A percentile compares a stretch with the other conserved stretches of the same genome.
These are phyloP conservation scores for Drosophila navojoa DNA, from an alignment of 1,140 invertebrate genomes.

Conservation along the genomic window DNA sequence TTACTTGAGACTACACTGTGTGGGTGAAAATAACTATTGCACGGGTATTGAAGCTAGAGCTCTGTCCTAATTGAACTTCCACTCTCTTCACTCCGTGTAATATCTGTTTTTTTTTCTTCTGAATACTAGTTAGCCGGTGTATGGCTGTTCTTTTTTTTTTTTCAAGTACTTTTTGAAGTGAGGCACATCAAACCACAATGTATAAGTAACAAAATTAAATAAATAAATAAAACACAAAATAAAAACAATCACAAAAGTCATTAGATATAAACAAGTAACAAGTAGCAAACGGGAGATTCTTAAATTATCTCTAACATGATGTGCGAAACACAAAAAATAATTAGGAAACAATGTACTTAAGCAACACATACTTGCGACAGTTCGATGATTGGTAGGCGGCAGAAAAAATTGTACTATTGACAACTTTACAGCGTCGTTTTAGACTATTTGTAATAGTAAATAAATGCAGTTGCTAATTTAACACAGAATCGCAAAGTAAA, in stretches of 20 bases:
- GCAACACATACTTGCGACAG: slow-evolving; percentile 44
- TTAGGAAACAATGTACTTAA: slow-evolving; percentile 27
- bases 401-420: slow-evolving; percentile 16
- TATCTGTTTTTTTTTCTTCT: not conserved
- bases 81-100: not conserved
- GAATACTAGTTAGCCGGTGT: not conserved
- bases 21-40: not conserved
- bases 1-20: no score
- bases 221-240: slow-evolving; percentile 2
- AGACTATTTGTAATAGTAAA: not conserved
- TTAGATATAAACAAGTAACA: not conserved
- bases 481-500: slow-evolving; percentile 28
- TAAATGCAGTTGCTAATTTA: slow-evolving; percentile 8
- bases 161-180: not conserved
- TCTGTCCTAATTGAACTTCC: not conserved
- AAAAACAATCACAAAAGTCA: slow-evolving; percentile 13
- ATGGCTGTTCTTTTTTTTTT: not conserved
- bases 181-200: slow-evolving; percentile 10
- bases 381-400: slow-evolving; percentile 32
- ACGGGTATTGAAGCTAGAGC: not conserved
- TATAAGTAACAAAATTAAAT: not conserved
- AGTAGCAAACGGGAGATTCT: slow-evolving; percentile 20
- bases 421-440: not conserved
- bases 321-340: not conserved
- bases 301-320: slow-evolving; percentile 3